phyloP scores from a whole-genome alignment of 2,888 invertebrate genomes.

The Melanophora roralis region DNA sequence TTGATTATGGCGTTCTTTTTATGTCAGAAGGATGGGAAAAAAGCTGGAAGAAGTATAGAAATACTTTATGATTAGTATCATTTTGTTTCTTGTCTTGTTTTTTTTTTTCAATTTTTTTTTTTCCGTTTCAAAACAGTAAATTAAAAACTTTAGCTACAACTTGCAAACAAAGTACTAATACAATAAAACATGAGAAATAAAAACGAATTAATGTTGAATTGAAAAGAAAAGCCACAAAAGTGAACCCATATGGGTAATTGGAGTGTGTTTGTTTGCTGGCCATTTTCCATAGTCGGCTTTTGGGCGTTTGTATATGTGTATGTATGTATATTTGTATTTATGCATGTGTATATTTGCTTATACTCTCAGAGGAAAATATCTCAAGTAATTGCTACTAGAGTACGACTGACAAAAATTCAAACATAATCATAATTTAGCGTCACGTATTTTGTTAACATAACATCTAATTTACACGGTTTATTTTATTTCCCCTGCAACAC shows the following conservation, averaged over 20 bases:
- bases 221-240: conserved; percentile 45
- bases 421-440: conserved; percentile 65
- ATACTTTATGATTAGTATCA: conserved; percentile 61
- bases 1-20: conserved; percentile 64
- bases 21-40: conserved; percentile 4
- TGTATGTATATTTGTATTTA: neutral
- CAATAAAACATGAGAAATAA: conserved; percentile 4
- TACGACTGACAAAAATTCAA: conserved; percentile 43
- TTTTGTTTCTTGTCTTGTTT: conserved; percentile 47
- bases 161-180: conserved; percentile 50
- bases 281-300: neutral
- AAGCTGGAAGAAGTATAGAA: conserved; percentile 28
- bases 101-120: neutral
- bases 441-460: conserved; percentile 63
- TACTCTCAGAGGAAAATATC: neutral
- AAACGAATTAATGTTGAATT: conserved; percentile 16
- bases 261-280: conserved; percentile 31
- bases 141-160: conserved; percentile 57
- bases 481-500: conserved; percentile 66
- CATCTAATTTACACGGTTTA: conserved; percentile 66
- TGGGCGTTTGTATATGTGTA: neutral
- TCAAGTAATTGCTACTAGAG: conserved; percentile 24
- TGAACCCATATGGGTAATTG: conserved; percentile 58
- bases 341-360: neutral
- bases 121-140: conserved; percentile 37